phyloP scores from a whole-genome alignment of 2,113 vertebrate species.

The Apus apus region DNA sequence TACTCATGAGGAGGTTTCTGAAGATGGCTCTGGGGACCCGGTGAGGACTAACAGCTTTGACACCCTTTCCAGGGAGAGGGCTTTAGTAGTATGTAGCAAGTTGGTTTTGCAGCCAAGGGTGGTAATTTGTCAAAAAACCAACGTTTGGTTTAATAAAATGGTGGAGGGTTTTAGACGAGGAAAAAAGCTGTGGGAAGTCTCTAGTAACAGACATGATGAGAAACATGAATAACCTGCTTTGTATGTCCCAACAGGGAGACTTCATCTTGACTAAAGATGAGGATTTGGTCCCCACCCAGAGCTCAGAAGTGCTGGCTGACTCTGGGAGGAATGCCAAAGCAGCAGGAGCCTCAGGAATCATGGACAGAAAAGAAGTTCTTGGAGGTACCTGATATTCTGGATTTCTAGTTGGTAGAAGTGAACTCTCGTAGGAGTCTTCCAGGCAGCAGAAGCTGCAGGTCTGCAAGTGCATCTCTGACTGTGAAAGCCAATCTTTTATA shows the following conservation, averaged over 20 bases:
- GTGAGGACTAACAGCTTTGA: constrained; percentile 41
- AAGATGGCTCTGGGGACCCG: constrained; percentile 74
- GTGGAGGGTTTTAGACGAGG: background rate
- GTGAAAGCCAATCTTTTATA: background rate
- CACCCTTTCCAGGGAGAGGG: background rate
- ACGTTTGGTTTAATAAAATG: background rate
- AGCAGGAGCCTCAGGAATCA: constrained; percentile 71
- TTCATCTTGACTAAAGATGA: constrained; percentile 70
- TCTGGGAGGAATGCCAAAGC: constrained; percentile 48
- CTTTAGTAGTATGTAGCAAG: background rate
- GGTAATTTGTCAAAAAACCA: background rate
- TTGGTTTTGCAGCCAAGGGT: background rate
- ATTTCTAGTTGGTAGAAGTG: constrained; percentile 25
- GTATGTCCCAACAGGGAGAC: constrained; percentile 64
- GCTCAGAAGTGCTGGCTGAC: background rate
- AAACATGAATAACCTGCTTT: constrained; percentile 31
- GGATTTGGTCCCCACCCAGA: background rate
- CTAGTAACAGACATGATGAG: background rate
- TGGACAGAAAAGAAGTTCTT: constrained; percentile 82
- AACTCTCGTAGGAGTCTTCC: background rate
- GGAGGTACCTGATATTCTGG: constrained; percentile 75
- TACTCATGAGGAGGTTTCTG: constrained; percentile 7
- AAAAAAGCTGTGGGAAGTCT: background rate
- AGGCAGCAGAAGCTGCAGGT: background rate
- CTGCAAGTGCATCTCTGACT: background rate